Percentiles rank a stretch among this genome's conserved stretches.
phyloP scores from a whole-genome alignment of 1,140 invertebrate genomes.

The Drosophila littoralis region DNA sequence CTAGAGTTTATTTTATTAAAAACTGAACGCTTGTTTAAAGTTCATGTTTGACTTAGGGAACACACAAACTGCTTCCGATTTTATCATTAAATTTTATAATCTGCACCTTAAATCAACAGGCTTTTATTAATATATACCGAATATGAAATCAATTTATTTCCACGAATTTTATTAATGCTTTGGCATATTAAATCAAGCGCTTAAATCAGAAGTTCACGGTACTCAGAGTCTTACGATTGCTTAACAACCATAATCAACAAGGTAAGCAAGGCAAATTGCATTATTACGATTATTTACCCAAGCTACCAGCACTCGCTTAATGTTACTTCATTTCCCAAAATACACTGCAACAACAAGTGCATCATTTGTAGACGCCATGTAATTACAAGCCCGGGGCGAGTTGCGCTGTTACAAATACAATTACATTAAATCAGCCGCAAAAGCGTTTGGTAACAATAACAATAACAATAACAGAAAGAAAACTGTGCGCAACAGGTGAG shows the following conservation, averaged over 20 bases:
- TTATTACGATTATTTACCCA: conserved; percentile 1
- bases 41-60: no score
- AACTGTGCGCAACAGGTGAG: conserved; percentile 44
- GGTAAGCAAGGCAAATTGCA: neutral
- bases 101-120: no score
- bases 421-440: conserved; percentile 28
- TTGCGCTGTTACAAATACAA: conserved; percentile 30
- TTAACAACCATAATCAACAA: neutral
- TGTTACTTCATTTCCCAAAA: conserved; percentile 11
- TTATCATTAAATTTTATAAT: no score
- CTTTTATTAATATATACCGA: neutral
- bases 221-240: neutral
- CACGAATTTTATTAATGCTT: neutral
- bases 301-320: conserved; percentile 6
- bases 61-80: no score
- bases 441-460: conserved; percentile 30
- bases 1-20: no score
- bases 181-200: neutral
- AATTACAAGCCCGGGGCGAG: conserved; percentile 8
- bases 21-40: no score
- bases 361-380: neutral
- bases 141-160: neutral
- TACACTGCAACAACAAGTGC: conserved; percentile 9
- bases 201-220: neutral
- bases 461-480: neutral